phyloP scores from a whole-genome alignment of 2,888 invertebrate genomes.

The Bugulina stolonifera region DNA sequence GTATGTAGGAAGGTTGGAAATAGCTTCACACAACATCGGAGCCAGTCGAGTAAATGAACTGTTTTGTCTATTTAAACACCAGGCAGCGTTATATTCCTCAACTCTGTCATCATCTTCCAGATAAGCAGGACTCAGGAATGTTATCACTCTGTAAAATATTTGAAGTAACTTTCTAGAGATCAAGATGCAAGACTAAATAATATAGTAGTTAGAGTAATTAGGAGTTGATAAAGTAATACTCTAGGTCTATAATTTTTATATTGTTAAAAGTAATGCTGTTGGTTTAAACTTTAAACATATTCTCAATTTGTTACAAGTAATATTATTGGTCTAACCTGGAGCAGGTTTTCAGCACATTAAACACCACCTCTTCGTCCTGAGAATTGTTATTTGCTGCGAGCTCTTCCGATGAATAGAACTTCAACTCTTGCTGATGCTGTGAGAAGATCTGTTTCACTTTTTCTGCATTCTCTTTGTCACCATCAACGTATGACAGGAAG shows the following conservation, averaged over 20 bases:
- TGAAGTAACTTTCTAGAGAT: too few species aligned
- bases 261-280: too few species aligned
- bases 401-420: background rate
- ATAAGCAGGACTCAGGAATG: conserved; percentile 39
- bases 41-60: conserved; percentile 32
- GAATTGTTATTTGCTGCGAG: background rate
- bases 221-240: too few species aligned
- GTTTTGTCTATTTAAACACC: conserved; percentile 42
- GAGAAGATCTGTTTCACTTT: conserved; percentile 33
- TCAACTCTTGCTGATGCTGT: background rate
- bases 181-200: too few species aligned
- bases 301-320: too few species aligned
- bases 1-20: conserved; percentile 40
- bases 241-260: too few species aligned
- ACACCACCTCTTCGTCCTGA: background rate
- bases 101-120: conserved; percentile 37
- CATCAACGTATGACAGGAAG: conserved; percentile 35
- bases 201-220: too few species aligned
- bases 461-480: conserved; percentile 32
- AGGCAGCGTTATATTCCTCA: conserved; percentile 47
- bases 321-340: background rate
- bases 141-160: conserved; percentile 38
- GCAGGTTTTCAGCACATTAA: background rate
- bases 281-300: too few species aligned
- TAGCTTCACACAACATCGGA: conserved; percentile 40